These are phyloP conservation scores for Asarcornis scutulata DNA, from an alignment of 2,113 vertebrate genomes.

Conservation along the genomic window DNA sequence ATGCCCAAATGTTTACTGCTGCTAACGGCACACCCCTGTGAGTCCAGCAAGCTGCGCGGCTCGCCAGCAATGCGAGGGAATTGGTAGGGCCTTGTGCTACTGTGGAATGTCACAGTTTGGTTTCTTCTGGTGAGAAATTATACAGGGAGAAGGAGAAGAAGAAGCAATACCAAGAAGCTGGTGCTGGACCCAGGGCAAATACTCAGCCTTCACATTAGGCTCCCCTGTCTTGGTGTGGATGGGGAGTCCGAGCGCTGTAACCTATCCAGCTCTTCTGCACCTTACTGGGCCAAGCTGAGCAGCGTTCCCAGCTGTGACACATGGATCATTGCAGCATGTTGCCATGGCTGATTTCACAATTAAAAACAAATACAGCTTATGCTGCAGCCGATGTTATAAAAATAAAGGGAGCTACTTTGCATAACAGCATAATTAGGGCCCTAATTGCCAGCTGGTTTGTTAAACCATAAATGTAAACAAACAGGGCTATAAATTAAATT, in stretches of 20 bases:
- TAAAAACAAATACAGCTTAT: constrained; percentile 39
- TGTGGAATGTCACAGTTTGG: background rate
- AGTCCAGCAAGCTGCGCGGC: accelerated
- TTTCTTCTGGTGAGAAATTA: background rate
- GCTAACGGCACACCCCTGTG: background rate
- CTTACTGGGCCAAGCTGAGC: background rate
- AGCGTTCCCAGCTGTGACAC: constrained; percentile 50
- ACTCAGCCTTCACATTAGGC: background rate
- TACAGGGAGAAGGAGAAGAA: background rate
- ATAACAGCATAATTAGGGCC: constrained; percentile 61
- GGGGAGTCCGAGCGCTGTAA: background rate
- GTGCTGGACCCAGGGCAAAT: background rate
- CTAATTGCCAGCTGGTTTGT: constrained; percentile 60
- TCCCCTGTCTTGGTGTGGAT: background rate
- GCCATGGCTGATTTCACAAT: constrained; percentile 43
- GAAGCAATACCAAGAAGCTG: background rate
- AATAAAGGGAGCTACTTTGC: constrained; percentile 59
- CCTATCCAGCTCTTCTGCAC: background rate
- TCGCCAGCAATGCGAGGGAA: background rate
- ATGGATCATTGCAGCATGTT: background rate
- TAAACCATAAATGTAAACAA: constrained; percentile 62
- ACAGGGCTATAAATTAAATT: constrained; percentile 57
- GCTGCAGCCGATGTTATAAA: constrained; percentile 39
- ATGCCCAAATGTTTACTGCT: background rate
- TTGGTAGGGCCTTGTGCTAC: background rate